Evolutionary conservation across 2,113 vertebrate species (phyloP), one percentile per base, ranked within the genome.

Genomic region (Alligator mississippiensis): DNA sequence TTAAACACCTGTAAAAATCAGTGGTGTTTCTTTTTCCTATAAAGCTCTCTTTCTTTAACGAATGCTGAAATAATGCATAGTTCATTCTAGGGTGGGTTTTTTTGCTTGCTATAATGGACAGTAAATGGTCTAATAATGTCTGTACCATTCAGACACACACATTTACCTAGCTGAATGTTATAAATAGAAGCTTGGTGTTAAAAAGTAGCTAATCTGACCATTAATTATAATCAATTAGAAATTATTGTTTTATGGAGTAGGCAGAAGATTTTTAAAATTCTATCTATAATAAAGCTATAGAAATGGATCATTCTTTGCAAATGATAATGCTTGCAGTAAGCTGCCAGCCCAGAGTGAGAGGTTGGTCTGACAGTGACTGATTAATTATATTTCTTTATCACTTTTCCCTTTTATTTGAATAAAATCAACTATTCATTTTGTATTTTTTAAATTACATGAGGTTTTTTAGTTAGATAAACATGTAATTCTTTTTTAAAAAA

Each of bases 1-100:
- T 98, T 98, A 98, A 98, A 98, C 98, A 98, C 97, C 97, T 98
- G 98, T 97, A 97, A 98, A 98, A 98, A 98, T 98, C 98, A 97
- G 96, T 97, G 88, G 80, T 95, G 92, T 97, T 98, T 98, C 95
- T 93, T 96, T 96, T 95, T 66, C 96, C 97, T 98, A 91, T 84
- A 97, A 96, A 97, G 96, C 93, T 97, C 97, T 97, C 79, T 97
- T 98, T 96, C 96, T 97, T 97, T 98, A 98, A 97, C 5, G 19
- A 98, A 98, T 96, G 93, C 94, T 94, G 96, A 97, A 98, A 97
- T 96, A 95, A 96, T 97, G 90, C 95, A 94, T 82, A 82, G 84
- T 97, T 97, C 97, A 88, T 97, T 97, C 92, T 90, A 85, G 84
- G 59, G 28, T 77, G 87, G 87, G 84, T 76, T 97, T 89, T 93